phyloP scores from a whole-genome alignment of 2,113 vertebrate genomes.

The Oenanthe melanoleuca region DNA sequence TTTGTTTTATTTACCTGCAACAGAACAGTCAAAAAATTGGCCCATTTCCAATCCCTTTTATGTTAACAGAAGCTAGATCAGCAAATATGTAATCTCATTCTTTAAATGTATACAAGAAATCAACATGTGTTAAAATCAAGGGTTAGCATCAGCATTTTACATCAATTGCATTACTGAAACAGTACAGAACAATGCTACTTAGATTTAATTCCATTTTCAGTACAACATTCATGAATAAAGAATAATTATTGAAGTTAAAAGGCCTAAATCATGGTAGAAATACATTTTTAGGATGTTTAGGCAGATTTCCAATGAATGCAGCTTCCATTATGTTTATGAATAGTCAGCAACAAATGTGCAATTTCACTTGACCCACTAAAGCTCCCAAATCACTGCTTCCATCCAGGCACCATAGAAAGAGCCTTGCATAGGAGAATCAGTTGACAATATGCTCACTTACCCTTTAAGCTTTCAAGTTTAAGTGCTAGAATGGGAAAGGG shows the following conservation, averaged over 20 bases:
- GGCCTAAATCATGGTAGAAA: background rate
- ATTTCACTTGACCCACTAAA: background rate
- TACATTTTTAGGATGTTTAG: background rate
- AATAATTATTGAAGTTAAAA: background rate
- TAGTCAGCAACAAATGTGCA: background rate
- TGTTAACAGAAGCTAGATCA: background rate
- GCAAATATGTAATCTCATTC: background rate
- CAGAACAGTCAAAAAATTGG: background rate
- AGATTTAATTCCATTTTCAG: background rate
- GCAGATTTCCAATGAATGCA: background rate
- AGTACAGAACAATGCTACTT: background rate
- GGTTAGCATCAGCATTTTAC: background rate
- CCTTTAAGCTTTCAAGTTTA: background rate
- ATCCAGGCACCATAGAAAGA: background rate
- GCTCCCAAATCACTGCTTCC: background rate
- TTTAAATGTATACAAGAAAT: background rate
- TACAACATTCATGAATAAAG: background rate
- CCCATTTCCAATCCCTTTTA: background rate
- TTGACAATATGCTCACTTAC: background rate
- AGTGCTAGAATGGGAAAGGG: background rate
- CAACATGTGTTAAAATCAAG: background rate
- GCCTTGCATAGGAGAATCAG: background rate
- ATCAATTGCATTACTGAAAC: background rate
- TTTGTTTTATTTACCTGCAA: background rate
- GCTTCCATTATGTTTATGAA: background rate